These are phyloP conservation scores for Gyps fulvus DNA, from an alignment of 2,113 vertebrate species.

Conservation along the genomic window DNA sequence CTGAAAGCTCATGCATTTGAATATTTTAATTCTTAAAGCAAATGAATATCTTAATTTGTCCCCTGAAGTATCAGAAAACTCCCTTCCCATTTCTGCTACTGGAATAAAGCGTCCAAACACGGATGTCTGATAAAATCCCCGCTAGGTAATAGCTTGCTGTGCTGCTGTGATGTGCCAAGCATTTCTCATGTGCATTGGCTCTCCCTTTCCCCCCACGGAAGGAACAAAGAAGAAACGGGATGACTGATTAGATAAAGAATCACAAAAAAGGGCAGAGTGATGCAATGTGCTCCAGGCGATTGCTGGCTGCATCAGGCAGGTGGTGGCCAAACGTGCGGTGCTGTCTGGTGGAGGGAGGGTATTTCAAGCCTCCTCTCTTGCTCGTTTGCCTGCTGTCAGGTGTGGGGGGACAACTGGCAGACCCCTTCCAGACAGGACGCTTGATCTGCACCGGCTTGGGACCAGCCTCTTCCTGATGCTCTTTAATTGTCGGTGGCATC, in stretches of 20 bases:
- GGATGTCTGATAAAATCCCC: background rate
- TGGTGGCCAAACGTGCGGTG: rapidly evolving
- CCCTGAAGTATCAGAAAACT: background rate
- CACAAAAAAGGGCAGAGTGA: background rate
- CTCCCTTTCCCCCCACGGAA: background rate
- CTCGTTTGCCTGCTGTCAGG: background rate
- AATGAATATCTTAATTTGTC: background rate
- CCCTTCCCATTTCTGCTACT: background rate
- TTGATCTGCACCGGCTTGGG: background rate
- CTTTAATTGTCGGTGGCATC: rapidly evolving
- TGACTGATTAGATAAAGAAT: background rate
- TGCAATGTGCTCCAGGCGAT: rapidly evolving
- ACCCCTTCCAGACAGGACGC: background rate
- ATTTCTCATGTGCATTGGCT: rapidly evolving
- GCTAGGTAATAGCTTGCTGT: background rate
- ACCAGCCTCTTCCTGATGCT: background rate
- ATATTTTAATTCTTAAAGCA: background rate
- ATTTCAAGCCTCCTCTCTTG: background rate
- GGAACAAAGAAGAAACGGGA: rapidly evolving
- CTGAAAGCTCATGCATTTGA: rapidly evolving
- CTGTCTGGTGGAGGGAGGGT: background rate
- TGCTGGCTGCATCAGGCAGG: background rate
- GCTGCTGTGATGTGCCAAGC: background rate
- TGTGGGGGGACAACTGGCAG: background rate
- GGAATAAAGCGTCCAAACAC: background rate